Percentiles rank a stretch among this genome's conserved stretches.
These are phyloP conservation scores for Neopipo cinnamomea DNA, from an alignment of 2,113 vertebrate species.

Conservation along the genomic window DNA sequence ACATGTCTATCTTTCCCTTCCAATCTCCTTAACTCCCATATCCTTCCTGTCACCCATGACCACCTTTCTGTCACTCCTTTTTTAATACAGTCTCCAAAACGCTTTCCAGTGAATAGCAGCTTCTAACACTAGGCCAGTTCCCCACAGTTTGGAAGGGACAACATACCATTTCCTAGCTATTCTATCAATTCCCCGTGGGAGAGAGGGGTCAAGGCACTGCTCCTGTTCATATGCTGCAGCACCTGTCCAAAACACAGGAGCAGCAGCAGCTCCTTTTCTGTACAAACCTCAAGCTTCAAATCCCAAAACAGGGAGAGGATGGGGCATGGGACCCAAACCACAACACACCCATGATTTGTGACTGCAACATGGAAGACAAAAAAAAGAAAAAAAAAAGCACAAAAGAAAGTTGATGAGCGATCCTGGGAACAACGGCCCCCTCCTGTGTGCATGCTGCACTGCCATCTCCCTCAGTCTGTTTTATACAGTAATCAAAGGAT, in stretches of 20 bases:
- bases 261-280: background rate
- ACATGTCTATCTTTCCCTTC: background rate
- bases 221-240: background rate
- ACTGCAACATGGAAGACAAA: background rate
- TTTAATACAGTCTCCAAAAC: background rate
- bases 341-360: slow-evolving; percentile 30
- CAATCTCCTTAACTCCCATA: background rate
- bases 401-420: slow-evolving; percentile 73
- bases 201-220: background rate
- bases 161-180: background rate
- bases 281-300: background rate
- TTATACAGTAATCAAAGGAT: slow-evolving; percentile 77
- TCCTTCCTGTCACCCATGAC: background rate
- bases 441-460: background rate
- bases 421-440: slow-evolving; percentile 27
- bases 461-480: slow-evolving; percentile 52
- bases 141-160: background rate
- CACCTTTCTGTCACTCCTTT: background rate
- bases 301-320: background rate
- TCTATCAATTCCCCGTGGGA: background rate
- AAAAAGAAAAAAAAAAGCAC: background rate
- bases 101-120: background rate
- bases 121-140: background rate
- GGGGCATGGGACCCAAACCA: background rate
- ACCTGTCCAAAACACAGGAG: background rate